Evolutionary conservation across 1,140 invertebrate species (phyloP).

Genomic region (Heliothis virescens): DNA sequence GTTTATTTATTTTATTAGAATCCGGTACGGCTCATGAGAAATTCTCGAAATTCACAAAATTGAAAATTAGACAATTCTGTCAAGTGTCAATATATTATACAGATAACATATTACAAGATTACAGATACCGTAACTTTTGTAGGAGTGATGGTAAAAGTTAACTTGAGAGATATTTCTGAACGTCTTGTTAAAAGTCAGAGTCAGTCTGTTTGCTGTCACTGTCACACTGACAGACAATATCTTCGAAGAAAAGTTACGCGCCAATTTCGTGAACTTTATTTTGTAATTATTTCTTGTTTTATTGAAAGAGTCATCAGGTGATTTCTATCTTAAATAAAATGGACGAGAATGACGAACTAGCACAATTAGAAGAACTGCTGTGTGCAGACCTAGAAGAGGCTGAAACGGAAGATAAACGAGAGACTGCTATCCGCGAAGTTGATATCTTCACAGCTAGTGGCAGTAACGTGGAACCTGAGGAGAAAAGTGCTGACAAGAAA

Average conservation of each 20-base stretch:
- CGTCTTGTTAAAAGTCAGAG: neutral
- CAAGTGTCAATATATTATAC: neutral
- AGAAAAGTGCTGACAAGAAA: slow-evolving; percentile 44
- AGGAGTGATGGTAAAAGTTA: too few relatives aligned
- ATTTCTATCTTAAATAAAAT: slow-evolving; percentile 51
- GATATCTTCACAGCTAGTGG: slow-evolving; percentile 69
- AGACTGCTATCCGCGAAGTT: slow-evolving; percentile 63
- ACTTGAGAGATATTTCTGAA: neutral
- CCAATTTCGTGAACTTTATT: slow-evolving; percentile 3
- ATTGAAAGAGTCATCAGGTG: neutral
- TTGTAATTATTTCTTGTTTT: neutral
- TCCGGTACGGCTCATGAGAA: slow-evolving; percentile 12
- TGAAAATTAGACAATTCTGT: neutral
- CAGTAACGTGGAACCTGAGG: slow-evolving; percentile 50
- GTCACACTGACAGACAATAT: too few relatives aligned
- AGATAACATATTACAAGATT: too few relatives aligned
- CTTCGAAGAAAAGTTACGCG: slow-evolving; percentile 1
- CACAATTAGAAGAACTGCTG: slow-evolving; percentile 80
- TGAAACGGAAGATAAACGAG: slow-evolving; percentile 49
- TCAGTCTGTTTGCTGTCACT: too few relatives aligned
- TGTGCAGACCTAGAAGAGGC: slow-evolving; percentile 72
- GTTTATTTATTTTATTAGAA: neutral
- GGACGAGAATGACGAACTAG: slow-evolving; percentile 78
- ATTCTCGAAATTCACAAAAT: slow-evolving; percentile 23
- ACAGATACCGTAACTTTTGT: too few relatives aligned